These are phyloP conservation scores for Falco berigora DNA, from an alignment of 2,797 vertebrate genomes.

Conservation along the genomic window DNA sequence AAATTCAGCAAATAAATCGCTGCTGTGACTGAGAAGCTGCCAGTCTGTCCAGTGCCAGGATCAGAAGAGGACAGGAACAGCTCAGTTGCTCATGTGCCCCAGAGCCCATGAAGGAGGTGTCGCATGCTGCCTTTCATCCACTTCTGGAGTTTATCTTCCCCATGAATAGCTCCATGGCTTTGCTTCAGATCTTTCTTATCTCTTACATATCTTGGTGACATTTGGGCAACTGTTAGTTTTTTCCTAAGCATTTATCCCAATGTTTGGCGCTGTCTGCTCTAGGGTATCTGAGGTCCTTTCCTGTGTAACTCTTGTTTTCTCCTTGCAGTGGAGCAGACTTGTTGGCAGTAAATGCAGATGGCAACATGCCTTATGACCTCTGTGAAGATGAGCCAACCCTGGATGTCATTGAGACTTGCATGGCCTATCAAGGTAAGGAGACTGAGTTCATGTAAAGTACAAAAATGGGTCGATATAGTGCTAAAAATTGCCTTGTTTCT, in stretches of 20 bases:
- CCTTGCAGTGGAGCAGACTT: conserved; percentile 86
- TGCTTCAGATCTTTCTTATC: not conserved
- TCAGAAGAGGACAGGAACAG: not conserved
- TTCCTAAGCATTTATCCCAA: not conserved
- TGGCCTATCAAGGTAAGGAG: conserved; percentile 91
- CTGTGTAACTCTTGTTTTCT: not conserved
- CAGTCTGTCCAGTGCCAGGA: not conserved
- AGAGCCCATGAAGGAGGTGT: not conserved
- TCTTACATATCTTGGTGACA: not conserved
- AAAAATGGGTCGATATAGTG: not conserved
- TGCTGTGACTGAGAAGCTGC: not conserved
- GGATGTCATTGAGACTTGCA: conserved; percentile 95
- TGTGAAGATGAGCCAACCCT: conserved; percentile 96
- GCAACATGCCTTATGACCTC: conserved; percentile 98
- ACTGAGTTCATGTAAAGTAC: not conserved
- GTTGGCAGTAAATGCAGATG: conserved; percentile 93
- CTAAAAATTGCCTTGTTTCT: conserved; percentile 2
- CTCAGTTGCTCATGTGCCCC: not conserved
- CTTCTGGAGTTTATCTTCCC: not conserved
- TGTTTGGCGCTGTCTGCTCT: not conserved
- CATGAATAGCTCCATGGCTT: not conserved
- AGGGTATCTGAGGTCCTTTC: not conserved
- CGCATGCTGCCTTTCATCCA: not conserved
- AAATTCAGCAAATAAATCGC: not conserved
- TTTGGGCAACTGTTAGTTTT: not conserved